Conservation (phyloP, 2,888 invertebrate genomes). For the Choreutis nemorana region DNA sequence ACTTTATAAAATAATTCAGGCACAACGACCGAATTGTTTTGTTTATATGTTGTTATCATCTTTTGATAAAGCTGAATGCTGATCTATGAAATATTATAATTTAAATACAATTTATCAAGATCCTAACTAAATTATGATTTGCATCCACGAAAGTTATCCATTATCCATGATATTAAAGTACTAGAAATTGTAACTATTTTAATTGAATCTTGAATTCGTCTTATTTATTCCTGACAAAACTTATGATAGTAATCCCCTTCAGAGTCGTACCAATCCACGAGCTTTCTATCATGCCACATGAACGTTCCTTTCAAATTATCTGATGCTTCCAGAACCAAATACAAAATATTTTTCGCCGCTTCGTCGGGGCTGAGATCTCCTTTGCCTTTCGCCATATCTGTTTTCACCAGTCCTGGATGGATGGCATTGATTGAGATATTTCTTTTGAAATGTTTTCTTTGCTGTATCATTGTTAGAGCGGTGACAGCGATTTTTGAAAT, state of each 20-base stretch:
- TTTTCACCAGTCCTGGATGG: slow-evolving; percentile 42
- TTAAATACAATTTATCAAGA: no score
- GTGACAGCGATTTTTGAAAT: slow-evolving; percentile 48
- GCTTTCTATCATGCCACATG: slow-evolving; percentile 67
- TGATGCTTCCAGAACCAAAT: slow-evolving; percentile 69
- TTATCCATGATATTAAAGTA: no score
- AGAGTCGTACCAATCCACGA: slow-evolving; percentile 69
- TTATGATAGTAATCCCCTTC: slow-evolving; percentile 37
- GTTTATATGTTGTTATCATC: no score
- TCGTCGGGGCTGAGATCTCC: slow-evolving; percentile 68
- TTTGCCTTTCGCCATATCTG: slow-evolving; percentile 59
- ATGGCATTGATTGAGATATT: slow-evolving; percentile 49
- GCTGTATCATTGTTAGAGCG: slow-evolving; percentile 44
- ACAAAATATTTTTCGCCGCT: slow-evolving; percentile 62
- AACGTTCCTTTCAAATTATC: slow-evolving; percentile 69
- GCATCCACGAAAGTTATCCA: no score
- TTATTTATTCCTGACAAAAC: no score
- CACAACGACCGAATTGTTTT: no score
- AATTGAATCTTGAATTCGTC: no score
- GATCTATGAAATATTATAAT: no score
- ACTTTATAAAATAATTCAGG: no score
- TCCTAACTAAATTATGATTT: no score
- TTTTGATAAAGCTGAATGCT: no score
- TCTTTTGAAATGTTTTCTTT: slow-evolving; percentile 31
- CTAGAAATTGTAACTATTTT: no score